phyloP scores from a whole-genome alignment of 2,888 invertebrate species.

The Luffia ferchaultella region DNA sequence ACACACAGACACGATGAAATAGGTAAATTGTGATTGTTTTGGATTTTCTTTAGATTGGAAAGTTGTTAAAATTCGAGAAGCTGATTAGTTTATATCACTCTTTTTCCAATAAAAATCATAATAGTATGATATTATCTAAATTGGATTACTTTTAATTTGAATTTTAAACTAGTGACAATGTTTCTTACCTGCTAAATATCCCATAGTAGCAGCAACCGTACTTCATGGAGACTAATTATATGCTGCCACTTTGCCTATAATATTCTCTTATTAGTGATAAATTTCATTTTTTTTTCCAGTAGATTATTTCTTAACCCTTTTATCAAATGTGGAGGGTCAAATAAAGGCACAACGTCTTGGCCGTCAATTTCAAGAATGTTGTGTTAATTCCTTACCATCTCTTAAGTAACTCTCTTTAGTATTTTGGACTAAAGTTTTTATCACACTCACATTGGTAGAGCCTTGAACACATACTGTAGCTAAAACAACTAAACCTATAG shows the following conservation, averaged over 20 bases:
- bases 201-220: slow-evolving; percentile 12
- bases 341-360: slow-evolving; percentile 10
- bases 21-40: too few species aligned
- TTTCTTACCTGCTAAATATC: neutral
- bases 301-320: too few species aligned
- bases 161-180: too few species aligned
- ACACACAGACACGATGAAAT: too few species aligned
- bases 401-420: slow-evolving; percentile 2
- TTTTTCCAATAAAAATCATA: too few species aligned
- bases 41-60: too few species aligned
- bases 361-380: slow-evolving; percentile 7
- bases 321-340: too few species aligned
- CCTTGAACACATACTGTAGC: slow-evolving; percentile 11
- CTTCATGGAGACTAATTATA: slow-evolving; percentile 14
- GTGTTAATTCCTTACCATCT: slow-evolving; percentile 4
- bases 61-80: neutral
- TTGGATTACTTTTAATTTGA: neutral
- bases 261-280: slow-evolving; percentile 1
- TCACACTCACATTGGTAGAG: slow-evolving; percentile 8
- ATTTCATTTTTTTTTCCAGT: slow-evolving; percentile 10
- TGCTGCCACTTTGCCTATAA: slow-evolving; percentile 20
- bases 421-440: slow-evolving; percentile 6
- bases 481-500: neutral
- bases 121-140: neutral
- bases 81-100: too few species aligned